Evolutionary conservation across 2,113 vertebrate genomes (phyloP).

Genomic region (Asarcornis scutulata): DNA sequence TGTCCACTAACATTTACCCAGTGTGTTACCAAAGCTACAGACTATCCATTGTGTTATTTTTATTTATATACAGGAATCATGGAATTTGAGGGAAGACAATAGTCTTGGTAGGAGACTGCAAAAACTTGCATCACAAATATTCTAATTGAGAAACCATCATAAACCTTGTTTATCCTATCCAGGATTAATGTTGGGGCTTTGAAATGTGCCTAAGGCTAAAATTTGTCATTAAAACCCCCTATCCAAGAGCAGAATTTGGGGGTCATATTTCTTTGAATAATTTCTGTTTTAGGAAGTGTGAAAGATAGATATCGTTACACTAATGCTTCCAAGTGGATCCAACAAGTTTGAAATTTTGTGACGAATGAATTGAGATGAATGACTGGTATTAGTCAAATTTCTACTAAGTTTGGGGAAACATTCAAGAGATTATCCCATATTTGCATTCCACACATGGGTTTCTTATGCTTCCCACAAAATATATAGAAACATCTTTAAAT

Average conservation of each 20-base stretch:
- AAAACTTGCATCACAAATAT: neutral
- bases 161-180: neutral
- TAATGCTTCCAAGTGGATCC: neutral
- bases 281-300: neutral
- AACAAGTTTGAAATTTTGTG: neutral
- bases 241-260: neutral
- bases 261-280: neutral
- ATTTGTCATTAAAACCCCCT: neutral
- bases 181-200: neutral
- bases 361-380: neutral
- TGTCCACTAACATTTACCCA: neutral
- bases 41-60: neutral
- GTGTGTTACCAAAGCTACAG: neutral
- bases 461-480: neutral
- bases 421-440: neutral
- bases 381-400: neutral
- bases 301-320: neutral
- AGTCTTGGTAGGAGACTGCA: neutral
- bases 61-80: neutral
- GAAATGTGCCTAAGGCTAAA: neutral
- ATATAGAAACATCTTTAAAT: neutral
- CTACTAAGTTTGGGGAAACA: neutral
- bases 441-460: neutral
- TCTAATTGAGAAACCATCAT: neutral
- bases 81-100: neutral